Evolutionary conservation across 2,888 invertebrate genomes (phyloP), one percentile per base, ranked within the genome.

Genomic region (Pseudococcus jackbeardsleyi): DNA sequence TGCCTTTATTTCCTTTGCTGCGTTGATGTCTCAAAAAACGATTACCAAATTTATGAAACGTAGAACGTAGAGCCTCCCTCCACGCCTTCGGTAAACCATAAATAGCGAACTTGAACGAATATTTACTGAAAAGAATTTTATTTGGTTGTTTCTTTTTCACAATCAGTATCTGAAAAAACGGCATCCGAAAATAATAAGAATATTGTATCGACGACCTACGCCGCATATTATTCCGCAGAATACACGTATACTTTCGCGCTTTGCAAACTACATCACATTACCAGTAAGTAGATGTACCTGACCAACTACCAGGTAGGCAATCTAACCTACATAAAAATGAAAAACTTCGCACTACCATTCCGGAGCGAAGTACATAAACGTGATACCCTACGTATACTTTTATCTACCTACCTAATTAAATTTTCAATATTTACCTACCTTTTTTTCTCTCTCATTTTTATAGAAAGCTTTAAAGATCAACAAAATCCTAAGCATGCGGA

Each of bases 241-340:
- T 82, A 82, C 19, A n/a, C 79, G n/a, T 82, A 82, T 11, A 82
- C 79, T 15, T 82, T 82, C 46, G n/a, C 46, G n/a, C 79, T 82
- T 0, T 82, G 79, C 19, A 82, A 82, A 82, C 19, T 82, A 11
- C 79, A 82, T 82, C 79, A 46, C 19, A n/a, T 46, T 46, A 46
- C 42, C 1, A 19, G 79, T 82, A 46, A 46, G 46, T 46, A 8
- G 9, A 39, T 7, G 46, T 46, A 3, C 46, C 46, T 46, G 1
- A 5, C 46, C 5, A 11, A 46, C 26, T 46, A 50, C 48, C 48
- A 15, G 11, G 11, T 15, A 11, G 11, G 4, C 48, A 15, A 50
- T 3, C 1, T 50, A 50, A 9, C 1, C 11, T 15, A 11, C 48
- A 4, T 12, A 50, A 46, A 46, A 46, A 46, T 50, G 50, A 50